phyloP scores from a whole-genome alignment of 2,797 vertebrate genomes.

The Gallinago solitaria region DNA sequence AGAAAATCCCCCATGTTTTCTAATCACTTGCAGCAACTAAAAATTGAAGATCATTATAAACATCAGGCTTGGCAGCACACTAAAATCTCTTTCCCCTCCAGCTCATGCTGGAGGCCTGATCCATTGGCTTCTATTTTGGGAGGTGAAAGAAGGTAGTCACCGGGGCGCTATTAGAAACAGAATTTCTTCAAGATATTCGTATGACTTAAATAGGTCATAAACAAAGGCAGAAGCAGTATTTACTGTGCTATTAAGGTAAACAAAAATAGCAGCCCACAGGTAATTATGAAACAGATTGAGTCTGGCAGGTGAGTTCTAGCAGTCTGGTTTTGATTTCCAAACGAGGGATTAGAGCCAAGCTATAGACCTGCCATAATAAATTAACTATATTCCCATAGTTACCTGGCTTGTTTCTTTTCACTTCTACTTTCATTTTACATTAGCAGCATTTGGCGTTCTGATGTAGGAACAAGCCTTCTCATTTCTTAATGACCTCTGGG shows the following conservation, averaged over 20 bases:
- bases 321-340: slow-evolving; percentile 73
- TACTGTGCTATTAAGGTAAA: slow-evolving; percentile 65
- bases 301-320: slow-evolving; percentile 68
- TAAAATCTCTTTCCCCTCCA: slow-evolving; percentile 32
- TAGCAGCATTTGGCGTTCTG: slow-evolving; percentile 36
- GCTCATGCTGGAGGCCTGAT: slow-evolving; percentile 27
- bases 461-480: neutral
- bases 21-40: slow-evolving; percentile 42
- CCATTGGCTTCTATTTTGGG: slow-evolving; percentile 51
- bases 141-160: slow-evolving; percentile 44
- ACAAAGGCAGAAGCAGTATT: slow-evolving; percentile 52
- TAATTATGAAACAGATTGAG: slow-evolving; percentile 66
- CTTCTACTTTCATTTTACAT: slow-evolving; percentile 69
- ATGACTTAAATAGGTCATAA: slow-evolving; percentile 45
- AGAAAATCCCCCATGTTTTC: slow-evolving; percentile 3
- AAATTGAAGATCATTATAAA: slow-evolving; percentile 53
- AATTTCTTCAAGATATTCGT: slow-evolving; percentile 43
- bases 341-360: slow-evolving; percentile 31
- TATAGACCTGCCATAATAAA: slow-evolving; percentile 52
- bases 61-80: slow-evolving; percentile 38
- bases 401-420: slow-evolving; percentile 55
- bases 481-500: neutral
- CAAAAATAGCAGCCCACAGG: slow-evolving; percentile 65
- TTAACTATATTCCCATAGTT: slow-evolving; percentile 45
- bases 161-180: slow-evolving; percentile 1